Evolutionary conservation across 2,888 invertebrate species (phyloP).

Genomic region (Oegoconia quadripuncta): DNA sequence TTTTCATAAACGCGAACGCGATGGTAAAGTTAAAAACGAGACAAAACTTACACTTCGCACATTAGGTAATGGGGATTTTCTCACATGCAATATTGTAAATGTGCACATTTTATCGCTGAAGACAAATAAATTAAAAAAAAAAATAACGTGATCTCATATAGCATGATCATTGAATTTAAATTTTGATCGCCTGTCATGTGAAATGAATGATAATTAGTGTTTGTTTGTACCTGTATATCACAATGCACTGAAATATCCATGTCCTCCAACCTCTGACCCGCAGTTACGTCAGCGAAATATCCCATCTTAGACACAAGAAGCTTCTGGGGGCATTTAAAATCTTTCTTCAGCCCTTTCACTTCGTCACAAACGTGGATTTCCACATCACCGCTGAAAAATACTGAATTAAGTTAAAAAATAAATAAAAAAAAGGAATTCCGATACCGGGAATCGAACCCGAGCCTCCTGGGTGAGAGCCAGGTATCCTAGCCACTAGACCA

Average conservation of each 20-base stretch:
- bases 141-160: too few relatives aligned
- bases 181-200: too few relatives aligned
- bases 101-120: too few relatives aligned
- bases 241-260: slow-evolving; percentile 99
- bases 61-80: too few relatives aligned
- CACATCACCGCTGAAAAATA: slow-evolving; percentile 83
- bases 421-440: slow-evolving; percentile 52
- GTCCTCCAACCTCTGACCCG: slow-evolving; percentile 89
- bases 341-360: slow-evolving; percentile 91
- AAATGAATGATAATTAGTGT: too few relatives aligned
- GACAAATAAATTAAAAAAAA: too few relatives aligned
- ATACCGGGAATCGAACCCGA: slow-evolving; percentile 80
- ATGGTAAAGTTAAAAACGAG: too few relatives aligned
- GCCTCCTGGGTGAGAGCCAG: slow-evolving; percentile 81
- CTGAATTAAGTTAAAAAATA: slow-evolving; percentile 18
- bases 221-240: slow-evolving; percentile 94
- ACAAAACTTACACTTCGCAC: too few relatives aligned
- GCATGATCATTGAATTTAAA: too few relatives aligned
- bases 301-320: slow-evolving; percentile 95
- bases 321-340: slow-evolving; percentile 93
- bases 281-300: slow-evolving; percentile 94
- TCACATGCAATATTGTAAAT: too few relatives aligned
- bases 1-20: too few relatives aligned
- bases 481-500: slow-evolving; percentile 82
- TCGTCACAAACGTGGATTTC: slow-evolving; percentile 98